phyloP scores from a whole-genome alignment of 2,113 vertebrate species.

The Chaenogobius annularis region DNA sequence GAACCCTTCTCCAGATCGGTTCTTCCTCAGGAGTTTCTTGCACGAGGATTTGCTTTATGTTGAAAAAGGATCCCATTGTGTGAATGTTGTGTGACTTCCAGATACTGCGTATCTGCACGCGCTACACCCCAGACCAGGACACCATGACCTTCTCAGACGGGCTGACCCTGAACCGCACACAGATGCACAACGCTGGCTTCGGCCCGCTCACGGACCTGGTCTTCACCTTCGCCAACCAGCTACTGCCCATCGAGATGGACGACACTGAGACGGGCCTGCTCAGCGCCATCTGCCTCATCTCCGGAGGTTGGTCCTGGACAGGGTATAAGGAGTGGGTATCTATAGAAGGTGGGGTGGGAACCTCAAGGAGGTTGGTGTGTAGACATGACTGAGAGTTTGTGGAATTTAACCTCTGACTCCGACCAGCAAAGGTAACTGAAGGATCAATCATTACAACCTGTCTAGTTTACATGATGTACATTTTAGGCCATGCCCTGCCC shows the following conservation, averaged over 20 bases:
- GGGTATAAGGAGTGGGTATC: neutral
- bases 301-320: constrained; percentile 82
- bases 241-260: constrained; percentile 98
- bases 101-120: constrained; percentile 97
- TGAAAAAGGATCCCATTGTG: neutral
- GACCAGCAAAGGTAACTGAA: too few species aligned
- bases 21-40: neutral
- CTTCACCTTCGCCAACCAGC: constrained; percentile 98
- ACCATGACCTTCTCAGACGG: constrained; percentile 99
- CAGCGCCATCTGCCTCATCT: constrained; percentile 98
- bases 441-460: too few species aligned
- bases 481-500: too few species aligned
- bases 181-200: constrained; percentile 99
- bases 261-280: constrained; percentile 98
- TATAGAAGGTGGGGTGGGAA: neutral
- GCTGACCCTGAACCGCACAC: constrained; percentile 96
- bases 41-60: neutral
- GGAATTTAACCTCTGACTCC: too few species aligned
- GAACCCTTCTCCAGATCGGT: neutral
- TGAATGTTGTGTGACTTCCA: constrained; percentile 42
- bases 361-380: neutral
- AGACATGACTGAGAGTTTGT: too few species aligned
- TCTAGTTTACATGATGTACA: too few species aligned
- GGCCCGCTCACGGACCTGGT: constrained; percentile 96
- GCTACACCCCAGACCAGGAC: constrained; percentile 97